Conservation (phyloP, 2,888 invertebrate species). For the Pristionchus exspectatus region DNA sequence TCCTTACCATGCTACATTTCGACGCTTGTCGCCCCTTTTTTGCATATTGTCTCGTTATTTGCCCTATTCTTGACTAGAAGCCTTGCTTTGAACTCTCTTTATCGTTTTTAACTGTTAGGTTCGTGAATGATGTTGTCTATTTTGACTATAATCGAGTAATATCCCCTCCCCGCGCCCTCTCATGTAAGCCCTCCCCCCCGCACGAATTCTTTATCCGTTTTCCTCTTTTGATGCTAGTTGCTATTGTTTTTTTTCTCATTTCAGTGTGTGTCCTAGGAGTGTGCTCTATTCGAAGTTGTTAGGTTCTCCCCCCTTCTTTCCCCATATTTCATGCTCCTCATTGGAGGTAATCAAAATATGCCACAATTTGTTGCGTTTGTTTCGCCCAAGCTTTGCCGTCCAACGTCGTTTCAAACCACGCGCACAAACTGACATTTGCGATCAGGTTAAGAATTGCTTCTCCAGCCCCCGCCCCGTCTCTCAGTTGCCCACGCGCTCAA, state of each 20-base stretch:
- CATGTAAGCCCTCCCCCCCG: too few relatives aligned
- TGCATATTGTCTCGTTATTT: neutral
- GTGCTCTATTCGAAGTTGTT: neutral
- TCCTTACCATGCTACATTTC: neutral
- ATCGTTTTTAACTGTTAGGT: neutral
- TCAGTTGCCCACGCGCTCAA: constrained; percentile 15
- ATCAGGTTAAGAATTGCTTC: constrained; percentile 20
- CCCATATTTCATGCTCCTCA: neutral
- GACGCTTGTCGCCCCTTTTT: neutral
- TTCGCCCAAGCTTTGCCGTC: constrained; percentile 25
- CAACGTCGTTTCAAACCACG: neutral
- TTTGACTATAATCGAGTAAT: constrained; percentile 24
- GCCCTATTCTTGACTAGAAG: neutral
- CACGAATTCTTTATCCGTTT: neutral
- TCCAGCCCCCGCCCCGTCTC: neutral
- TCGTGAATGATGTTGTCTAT: neutral
- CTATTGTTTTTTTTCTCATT: neutral
- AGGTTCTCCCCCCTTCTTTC: neutral
- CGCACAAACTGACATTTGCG: neutral
- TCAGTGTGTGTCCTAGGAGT: neutral
- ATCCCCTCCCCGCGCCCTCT: neutral
- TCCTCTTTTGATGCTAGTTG: neutral
- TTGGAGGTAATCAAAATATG: neutral
- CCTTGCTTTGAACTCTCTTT: neutral
- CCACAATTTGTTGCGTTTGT: neutral